Evolutionary conservation across 2,888 invertebrate species (phyloP).

Genomic region (Julus scanicus): DNA sequence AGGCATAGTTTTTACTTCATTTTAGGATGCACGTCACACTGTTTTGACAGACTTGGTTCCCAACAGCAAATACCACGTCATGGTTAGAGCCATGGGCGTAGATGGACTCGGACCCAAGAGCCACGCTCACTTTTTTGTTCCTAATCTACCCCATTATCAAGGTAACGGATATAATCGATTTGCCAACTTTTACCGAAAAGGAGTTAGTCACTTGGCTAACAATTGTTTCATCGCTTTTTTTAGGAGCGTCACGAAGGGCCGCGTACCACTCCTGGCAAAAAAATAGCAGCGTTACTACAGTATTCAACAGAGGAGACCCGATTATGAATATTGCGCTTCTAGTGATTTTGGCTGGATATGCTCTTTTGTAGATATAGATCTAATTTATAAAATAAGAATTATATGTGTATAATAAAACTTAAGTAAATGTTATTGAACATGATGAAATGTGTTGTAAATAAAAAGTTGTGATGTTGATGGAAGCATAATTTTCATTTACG

Average conservation of each 20-base stretch:
- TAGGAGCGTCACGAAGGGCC: conserved; percentile 18
- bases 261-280: conserved; percentile 36
- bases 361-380: conserved; percentile 36
- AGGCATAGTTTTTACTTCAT: neutral
- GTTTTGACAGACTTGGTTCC: conserved; percentile 50
- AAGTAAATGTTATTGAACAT: neutral
- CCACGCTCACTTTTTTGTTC: conserved; percentile 54
- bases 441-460: conserved; percentile 36
- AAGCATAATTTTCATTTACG: neutral
- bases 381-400: conserved; percentile 22
- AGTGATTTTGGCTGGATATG: neutral
- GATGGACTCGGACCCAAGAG: conserved; percentile 52
- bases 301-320: neutral
- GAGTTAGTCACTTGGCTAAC: neutral
- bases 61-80: conserved; percentile 54
- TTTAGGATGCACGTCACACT: conserved; percentile 46
- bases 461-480: neutral
- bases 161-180: neutral
- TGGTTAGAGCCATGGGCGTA: conserved; percentile 46
- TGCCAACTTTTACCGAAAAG: neutral
- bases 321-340: neutral
- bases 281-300: neutral
- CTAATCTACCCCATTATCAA: conserved; percentile 50
- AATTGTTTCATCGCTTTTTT: neutral
- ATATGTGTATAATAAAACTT: conserved; percentile 20